phyloP scores from a whole-genome alignment of 2,113 vertebrate genomes.

The Neogobius melanostomus region DNA sequence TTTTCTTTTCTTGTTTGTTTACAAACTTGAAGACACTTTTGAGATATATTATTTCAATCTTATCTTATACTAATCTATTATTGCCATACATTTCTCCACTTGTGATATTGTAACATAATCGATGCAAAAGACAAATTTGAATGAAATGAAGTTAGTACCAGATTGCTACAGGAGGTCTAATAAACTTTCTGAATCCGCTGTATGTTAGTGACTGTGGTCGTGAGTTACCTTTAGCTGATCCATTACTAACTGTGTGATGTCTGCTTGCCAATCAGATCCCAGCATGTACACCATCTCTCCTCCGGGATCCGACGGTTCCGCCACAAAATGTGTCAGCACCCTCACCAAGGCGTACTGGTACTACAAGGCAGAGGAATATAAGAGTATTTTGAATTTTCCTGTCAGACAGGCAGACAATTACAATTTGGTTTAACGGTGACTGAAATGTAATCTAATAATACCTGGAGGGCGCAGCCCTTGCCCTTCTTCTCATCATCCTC shows the following conservation, averaged over 20 bases:
- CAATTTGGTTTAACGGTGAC: background rate
- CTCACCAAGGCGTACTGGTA: constrained; percentile 92
- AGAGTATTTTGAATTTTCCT: background rate
- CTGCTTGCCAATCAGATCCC: constrained; percentile 93
- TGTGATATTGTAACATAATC: too few relatives aligned
- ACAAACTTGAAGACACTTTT: too few relatives aligned
- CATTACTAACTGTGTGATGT: constrained; percentile 90
- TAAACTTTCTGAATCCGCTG: background rate
- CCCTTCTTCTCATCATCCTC: constrained; percentile 94
- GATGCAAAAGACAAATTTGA: too few relatives aligned
- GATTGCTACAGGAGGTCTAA: too few relatives aligned
- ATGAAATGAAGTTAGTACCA: too few relatives aligned
- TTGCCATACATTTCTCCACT: too few relatives aligned
- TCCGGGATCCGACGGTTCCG: constrained; percentile 79
- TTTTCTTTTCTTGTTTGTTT: too few relatives aligned
- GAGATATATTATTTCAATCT: too few relatives aligned
- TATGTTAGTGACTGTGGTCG: background rate
- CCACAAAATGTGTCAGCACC: constrained; percentile 93
- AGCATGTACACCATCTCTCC: constrained; percentile 88
- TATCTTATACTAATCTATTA: too few relatives aligned
- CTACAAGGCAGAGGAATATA: constrained; percentile 50
- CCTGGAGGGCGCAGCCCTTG: constrained; percentile 87
- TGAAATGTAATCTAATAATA: constrained; percentile 32
- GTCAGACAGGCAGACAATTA: too few relatives aligned
- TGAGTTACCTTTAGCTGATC: constrained; percentile 85